phyloP scores from a whole-genome alignment of 2,113 vertebrate species.

The Lathamus discolor region DNA sequence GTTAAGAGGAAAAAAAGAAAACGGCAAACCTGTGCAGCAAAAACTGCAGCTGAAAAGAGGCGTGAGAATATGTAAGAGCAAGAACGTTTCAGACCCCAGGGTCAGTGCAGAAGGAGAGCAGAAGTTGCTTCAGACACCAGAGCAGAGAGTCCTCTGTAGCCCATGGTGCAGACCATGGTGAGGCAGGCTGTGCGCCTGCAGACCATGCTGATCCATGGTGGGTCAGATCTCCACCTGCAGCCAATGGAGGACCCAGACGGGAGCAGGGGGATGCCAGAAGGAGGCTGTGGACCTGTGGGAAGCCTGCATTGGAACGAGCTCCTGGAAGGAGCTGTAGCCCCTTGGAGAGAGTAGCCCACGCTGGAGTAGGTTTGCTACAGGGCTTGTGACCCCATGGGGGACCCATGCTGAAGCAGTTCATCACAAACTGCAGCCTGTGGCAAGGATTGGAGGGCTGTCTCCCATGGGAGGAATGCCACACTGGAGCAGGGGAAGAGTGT shows the following conservation, averaged over 20 bases:
- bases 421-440: fast-evolving
- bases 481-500: not conserved
- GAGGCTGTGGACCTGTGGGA: not conserved
- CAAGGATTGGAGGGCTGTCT: not conserved
- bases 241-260: fast-evolving
- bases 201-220: fast-evolving
- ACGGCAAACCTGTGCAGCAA: not conserved
- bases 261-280: not conserved
- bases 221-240: not conserved
- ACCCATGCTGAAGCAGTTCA: not conserved
- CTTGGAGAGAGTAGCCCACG: not conserved
- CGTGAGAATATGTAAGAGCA: not conserved
- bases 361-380: not conserved
- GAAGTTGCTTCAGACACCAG: fast-evolving
- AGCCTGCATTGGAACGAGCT: not conserved
- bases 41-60: not conserved
- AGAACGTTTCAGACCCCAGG: not conserved
- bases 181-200: not conserved
- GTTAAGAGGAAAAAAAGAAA: not conserved
- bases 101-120: too few relatives aligned
- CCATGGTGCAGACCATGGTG: fast-evolving
- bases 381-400: not conserved
- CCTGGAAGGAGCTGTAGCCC: not conserved
- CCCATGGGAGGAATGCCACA: not conserved
- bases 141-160: not conserved